These are phyloP conservation scores for Platysternon megacephalum DNA, from an alignment of 2,113 vertebrate species.

Conservation along the genomic window DNA sequence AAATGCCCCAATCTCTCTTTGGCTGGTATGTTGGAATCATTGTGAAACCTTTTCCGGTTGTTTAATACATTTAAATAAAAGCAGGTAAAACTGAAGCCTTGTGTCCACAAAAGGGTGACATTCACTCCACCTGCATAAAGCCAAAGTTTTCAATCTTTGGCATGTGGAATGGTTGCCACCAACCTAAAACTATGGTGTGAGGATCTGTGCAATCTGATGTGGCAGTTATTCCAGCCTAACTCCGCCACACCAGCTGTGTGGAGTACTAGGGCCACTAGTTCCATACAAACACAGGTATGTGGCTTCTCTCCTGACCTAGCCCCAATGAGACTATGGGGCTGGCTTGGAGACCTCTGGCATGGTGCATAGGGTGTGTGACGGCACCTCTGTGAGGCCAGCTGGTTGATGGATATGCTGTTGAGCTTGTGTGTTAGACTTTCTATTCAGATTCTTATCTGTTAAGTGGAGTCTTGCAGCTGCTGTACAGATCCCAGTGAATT, in stretches of 20 bases:
- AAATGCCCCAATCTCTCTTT: not conserved
- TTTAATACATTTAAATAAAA: not conserved
- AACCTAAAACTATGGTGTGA: not conserved
- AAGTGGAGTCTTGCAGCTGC: not conserved
- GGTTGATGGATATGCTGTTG: not conserved
- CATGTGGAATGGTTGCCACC: not conserved
- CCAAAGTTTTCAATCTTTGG: not conserved
- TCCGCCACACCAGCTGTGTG: rapidly evolving
- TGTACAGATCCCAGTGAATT: not conserved
- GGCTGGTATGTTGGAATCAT: not conserved
- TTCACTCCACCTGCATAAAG: not conserved
- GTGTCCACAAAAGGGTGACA: not conserved
- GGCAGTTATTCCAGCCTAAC: no score
- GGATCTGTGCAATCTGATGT: rapidly evolving
- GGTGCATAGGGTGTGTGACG: not conserved
- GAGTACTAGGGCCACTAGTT: not conserved
- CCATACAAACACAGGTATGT: not conserved
- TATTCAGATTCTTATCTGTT: not conserved
- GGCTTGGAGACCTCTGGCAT: not conserved
- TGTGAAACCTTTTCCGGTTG: not conserved
- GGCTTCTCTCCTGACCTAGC: not conserved
- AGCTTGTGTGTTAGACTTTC: not conserved
- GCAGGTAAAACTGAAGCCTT: not conserved
- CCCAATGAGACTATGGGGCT: not conserved
- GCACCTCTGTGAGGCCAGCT: not conserved